Base-by-base conservation (phyloP, 2,797 vertebrate genomes). In the Chelmon rostratus region DNA sequence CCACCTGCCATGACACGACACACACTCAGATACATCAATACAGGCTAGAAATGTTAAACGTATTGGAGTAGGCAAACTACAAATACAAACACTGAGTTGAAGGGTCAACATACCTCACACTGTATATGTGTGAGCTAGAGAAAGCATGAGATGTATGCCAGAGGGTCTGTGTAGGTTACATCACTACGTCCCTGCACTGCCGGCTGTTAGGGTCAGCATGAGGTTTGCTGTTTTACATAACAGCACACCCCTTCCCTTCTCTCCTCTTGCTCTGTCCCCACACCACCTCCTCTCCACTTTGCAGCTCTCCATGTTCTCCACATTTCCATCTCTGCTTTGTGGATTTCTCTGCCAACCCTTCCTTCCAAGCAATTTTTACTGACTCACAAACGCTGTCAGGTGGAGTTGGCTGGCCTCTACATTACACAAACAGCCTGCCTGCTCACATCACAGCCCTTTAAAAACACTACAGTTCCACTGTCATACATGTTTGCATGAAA, bases 161-260 rank as follows among this genome's bases (percentile, higher is more conserved):
- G 82, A 50, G 12, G 82, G 73, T 86, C 79, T 86, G 65, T 68
- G 65, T 64, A 73, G 50, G 85, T 93, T 93, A 93, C 89, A 84
- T 93, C 91, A 91, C 79, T 68, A 19, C 65, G 62, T 88, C 82
- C 69, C 76, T 79, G 86, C 80, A 54, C 65, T 82, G 77, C 83
- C 68, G 71, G 78, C 88, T 84, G 89, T 84, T 78, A 31, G 87
- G 87, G 86, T 91, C 91, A 91, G 87, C 77, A 8, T 75, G 88
- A 86, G 85, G 82, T 87, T 81, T 68, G 46, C 76, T 37, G n/a
- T 73, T 92, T 94, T 94, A 93, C 86, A 83, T 93, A 94, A 94
- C 87, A 47, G 67, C 71, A 35, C 73, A 65, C 57, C 76, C 78
- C 58, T 46, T 76, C 57, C 61, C 50, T 71, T 33, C 66, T 73